Base-by-base conservation (phyloP, 2,888 invertebrate species). In the Macropis europaea region DNA sequence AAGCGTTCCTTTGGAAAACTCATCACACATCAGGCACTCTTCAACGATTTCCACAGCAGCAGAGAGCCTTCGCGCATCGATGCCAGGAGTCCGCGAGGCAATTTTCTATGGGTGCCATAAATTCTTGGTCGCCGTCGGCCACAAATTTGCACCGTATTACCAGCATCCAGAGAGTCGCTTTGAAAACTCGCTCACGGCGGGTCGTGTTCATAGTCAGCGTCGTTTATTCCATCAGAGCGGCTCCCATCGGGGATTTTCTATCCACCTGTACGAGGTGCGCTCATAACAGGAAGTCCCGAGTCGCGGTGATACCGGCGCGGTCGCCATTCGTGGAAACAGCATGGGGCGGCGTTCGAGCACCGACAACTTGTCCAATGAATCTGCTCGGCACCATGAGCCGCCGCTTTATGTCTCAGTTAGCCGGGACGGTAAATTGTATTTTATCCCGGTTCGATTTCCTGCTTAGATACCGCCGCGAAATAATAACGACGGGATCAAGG, bases 331-430 rank as follows among this genome's bases (percentile, higher is more conserved):
- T 54, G 72, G 72, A 60, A 72, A 48, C 73, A 73, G 63, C 73
- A 72, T 73, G 73, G 63, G 73, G 72, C 63, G 57, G 48, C 72
- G 63, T 71, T 63, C 63, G 63, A 70, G 71, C 50, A 70, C 71
- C 62, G 57, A 59, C 73, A 71, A 73, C 52, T 73, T 63, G 72
- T 53, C 63, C 63, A 61, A 73, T 73, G 73, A 73, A 73, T 73
- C 72, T 71, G 73, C 42, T 36, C 40, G 17, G 42, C 47, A 34
- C 47, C 52, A 70, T 48, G 53, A 54, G 59, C 53, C 72, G 40
- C 50, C 53, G 53, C 57, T 71, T 71, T 71, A 73, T 73, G 73
- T 64, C 73, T 63, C 63, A 45, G 73, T 73, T 72, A 71, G 56
- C 38, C 47, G 72, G 34, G 28, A 11, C 53, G 52, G 71, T 73